Evolutionary conservation across 64 coral and sea anemone genomes (phyloP).

Genomic region (Stylophora pistillata): DNA sequence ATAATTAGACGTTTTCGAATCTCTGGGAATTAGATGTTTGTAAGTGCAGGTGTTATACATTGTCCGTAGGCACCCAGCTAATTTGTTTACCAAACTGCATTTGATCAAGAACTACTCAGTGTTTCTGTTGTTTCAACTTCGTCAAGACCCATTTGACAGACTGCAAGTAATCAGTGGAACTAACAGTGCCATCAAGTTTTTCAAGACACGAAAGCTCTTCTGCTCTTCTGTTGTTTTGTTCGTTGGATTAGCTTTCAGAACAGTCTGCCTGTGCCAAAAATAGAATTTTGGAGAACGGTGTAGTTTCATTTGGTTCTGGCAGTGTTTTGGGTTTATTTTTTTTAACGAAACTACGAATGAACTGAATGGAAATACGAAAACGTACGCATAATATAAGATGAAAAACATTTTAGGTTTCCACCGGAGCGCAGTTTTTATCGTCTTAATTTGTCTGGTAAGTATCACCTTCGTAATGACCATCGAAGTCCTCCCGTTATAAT

Average conservation of each 20-base stretch:
- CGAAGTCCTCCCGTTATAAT: neutral
- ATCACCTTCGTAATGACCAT: neutral
- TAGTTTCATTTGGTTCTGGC: neutral
- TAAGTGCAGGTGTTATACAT: neutral
- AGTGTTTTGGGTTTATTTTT: neutral
- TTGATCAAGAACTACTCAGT: neutral
- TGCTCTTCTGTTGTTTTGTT: neutral
- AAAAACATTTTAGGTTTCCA: neutral
- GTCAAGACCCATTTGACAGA: neutral
- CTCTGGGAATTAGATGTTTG: neutral
- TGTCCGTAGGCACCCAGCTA: neutral
- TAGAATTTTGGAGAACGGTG: neutral
- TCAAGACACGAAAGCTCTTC: neutral
- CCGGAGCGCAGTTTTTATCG: neutral
- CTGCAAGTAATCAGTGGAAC: neutral
- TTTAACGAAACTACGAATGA: neutral
- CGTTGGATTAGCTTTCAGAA: too few relatives aligned
- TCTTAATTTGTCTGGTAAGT: constrained; percentile 28
- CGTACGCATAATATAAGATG: neutral
- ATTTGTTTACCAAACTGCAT: neutral
- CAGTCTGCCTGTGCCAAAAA: too few relatives aligned
- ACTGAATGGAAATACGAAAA: neutral
- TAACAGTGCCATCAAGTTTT: neutral
- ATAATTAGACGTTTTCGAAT: neutral
- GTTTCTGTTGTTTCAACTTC: neutral